Evolutionary conservation across 2,113 vertebrate species (phyloP), one percentile per base, ranked within the genome.

Genomic region (Halcyon senegalensis): DNA sequence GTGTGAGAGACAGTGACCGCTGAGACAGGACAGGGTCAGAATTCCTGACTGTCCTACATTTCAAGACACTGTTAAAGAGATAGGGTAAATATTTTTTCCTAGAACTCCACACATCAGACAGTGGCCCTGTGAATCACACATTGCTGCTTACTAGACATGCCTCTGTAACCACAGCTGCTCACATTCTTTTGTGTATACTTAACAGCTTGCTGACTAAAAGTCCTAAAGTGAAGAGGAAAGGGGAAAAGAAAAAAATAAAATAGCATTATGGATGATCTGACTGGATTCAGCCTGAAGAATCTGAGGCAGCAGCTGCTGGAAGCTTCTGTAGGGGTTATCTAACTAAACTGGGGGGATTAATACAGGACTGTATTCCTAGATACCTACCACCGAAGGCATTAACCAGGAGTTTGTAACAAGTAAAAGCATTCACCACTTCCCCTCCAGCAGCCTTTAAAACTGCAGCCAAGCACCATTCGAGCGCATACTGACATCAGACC

Each of bases 281-380:
- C 85, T 8, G 1, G 53, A 80, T 81, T 95, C 56, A 84, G 66
- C 64, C 66, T 5, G 35, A 79, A 94, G 44, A 72, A 78, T 66
- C 44, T 62, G 39, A 96, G 63, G 66, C 2, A 0, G 59, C 6
- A 50, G 48, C 51, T 93, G 60, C 73, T 94, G 62, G 74, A 91
- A 96, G n/a, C 33, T 75, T 90, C 5, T 9, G 44, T 63, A 87
- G 31, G 30, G 50, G n/a, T 93, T 94, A 81, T 96, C 69, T 93
- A 90, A 72, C 53, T 66, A 90, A 86, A 94, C 87, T 23, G 24
- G 50, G 48, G 62, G 77, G 86, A 95, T 97, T 96, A 91, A 95
- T 51, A 11, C 7, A 9, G 5, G 16, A 70, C 51, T 55, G 66
- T 56, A 3, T 85, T 89, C 92, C 79, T 66, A 88, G 41, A 94